Percentiles rank a stretch among this genome's conserved stretches.
phyloP scores from a whole-genome alignment of 2,888 invertebrate genomes.

The Schrankia costaestrigalis region DNA sequence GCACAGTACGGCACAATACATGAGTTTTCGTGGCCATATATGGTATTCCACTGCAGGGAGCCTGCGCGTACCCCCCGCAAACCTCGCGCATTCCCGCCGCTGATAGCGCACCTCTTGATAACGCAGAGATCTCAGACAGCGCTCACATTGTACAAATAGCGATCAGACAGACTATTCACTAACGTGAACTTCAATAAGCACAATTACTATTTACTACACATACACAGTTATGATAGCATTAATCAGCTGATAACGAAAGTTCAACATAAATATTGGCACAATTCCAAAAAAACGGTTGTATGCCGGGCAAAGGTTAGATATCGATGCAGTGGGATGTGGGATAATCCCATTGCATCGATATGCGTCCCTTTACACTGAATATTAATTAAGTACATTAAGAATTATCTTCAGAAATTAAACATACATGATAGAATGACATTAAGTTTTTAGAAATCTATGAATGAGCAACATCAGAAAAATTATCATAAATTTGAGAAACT shows the following conservation, averaged over 20 bases:
- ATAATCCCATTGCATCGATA: too few relatives aligned
- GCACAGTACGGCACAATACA: conserved; percentile 79
- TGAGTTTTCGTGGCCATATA: conserved; percentile 72
- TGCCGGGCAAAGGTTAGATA: neutral
- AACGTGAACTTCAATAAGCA: neutral
- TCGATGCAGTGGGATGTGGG: too few relatives aligned
- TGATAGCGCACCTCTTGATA: conserved; percentile 65
- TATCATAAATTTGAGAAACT: too few relatives aligned
- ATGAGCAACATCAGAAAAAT: too few relatives aligned
- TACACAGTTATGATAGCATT: conserved; percentile 4
- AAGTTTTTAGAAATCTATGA: too few relatives aligned
- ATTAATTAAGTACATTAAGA: too few relatives aligned
- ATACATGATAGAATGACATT: too few relatives aligned
- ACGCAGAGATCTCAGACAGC: conserved; percentile 48
- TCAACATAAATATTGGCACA: conserved; percentile 37
- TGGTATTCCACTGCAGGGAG: conserved; percentile 81
- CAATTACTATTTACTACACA: conserved; percentile 18
- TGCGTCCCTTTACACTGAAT: too few relatives aligned
- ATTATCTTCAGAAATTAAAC: too few relatives aligned
- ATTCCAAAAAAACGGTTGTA: conserved; percentile 37
- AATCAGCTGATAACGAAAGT: conserved; percentile 34
- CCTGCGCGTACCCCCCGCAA: conserved; percentile 63
- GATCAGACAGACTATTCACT: conserved; percentile 23
- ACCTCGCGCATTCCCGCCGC: conserved; percentile 42
- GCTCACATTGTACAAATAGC: conserved; percentile 39